These are phyloP conservation scores for Enteromius radiatus DNA, from an alignment of 2,797 vertebrate genomes.

Conservation along the genomic window DNA sequence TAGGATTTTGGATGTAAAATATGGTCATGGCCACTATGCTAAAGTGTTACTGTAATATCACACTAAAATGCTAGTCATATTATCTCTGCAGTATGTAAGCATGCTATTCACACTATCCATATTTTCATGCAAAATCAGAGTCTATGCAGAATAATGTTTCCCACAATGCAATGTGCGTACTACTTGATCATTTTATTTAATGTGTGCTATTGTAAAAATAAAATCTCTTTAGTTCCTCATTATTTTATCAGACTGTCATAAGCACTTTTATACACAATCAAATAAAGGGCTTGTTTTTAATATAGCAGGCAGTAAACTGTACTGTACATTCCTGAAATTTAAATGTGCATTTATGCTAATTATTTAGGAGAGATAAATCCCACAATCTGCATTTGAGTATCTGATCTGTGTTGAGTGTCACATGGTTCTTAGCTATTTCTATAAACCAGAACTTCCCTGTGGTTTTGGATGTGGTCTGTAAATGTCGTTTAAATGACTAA, in stretches of 20 bases:
- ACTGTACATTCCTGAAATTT: background rate
- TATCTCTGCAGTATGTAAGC: background rate
- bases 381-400: background rate
- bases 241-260: background rate
- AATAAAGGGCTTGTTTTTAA: background rate
- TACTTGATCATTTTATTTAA: background rate
- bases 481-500: background rate
- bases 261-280: background rate
- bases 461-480: background rate
- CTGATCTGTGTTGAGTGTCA: background rate
- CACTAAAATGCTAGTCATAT: background rate
- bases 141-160: background rate
- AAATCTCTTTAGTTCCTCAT: background rate
- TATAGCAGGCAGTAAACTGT: too few relatives aligned
- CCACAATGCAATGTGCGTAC: background rate
- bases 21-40: too few relatives aligned
- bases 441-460: background rate
- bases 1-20: too few relatives aligned
- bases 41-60: background rate
- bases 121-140: background rate
- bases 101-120: too few relatives aligned
- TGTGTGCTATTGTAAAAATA: background rate
- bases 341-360: slow-evolving; percentile 3
- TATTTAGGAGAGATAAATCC: background rate
- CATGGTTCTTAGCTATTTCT: too few relatives aligned